phyloP scores from a whole-genome alignment of 2,113 vertebrate genomes.

The Cranoglanis bouderius region DNA sequence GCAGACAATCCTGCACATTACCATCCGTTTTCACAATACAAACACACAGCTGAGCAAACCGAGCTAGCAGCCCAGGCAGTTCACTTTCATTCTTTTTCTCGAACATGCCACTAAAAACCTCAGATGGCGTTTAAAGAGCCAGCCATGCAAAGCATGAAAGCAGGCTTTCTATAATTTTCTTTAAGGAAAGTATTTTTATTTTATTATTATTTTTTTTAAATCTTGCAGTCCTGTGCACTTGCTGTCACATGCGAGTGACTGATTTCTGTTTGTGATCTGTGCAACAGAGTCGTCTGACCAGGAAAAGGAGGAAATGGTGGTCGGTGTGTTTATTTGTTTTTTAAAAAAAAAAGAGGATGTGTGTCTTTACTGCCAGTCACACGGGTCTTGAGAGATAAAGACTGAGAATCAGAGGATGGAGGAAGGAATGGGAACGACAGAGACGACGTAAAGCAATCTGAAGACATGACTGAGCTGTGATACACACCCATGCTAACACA shows the following conservation, averaged over 20 bases:
- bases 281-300: slow-evolving; percentile 6
- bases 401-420: slow-evolving; percentile 16
- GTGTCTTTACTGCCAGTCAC: slow-evolving; percentile 26
- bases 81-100: not conserved
- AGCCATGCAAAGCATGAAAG: not conserved
- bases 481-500: not conserved
- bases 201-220: not conserved
- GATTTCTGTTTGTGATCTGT: not conserved
- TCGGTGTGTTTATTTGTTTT: no score
- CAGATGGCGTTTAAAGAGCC: not conserved
- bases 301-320: slow-evolving; percentile 49
- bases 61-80: not conserved
- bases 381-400: slow-evolving; percentile 15
- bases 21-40: slow-evolving; percentile 13
- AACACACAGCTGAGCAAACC: not conserved
- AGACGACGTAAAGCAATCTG: not conserved
- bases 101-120: not conserved
- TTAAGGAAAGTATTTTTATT: not conserved
- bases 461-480: not conserved
- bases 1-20: not conserved
- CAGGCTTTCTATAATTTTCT: not conserved
- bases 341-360: slow-evolving; percentile 11
- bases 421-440: not conserved
- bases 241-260: not conserved
- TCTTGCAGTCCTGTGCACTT: not conserved